Evolutionary conservation across 2,797 vertebrate genomes (phyloP), one percentile per base, ranked within the genome.

Genomic region (Serranus cabrilla): DNA sequence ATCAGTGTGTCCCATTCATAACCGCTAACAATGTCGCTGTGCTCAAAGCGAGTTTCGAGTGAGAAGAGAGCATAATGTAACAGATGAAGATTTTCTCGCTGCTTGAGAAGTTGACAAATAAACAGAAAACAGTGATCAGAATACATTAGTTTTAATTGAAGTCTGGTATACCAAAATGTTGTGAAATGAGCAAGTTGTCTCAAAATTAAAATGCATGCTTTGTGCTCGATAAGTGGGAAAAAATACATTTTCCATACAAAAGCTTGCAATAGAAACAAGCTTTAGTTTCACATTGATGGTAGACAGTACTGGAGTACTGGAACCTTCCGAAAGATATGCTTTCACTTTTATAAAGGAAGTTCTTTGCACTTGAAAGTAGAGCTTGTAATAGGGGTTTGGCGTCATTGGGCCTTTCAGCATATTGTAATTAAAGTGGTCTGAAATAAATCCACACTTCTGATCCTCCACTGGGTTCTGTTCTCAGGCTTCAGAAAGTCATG

Each of bases 81-180:
- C 55, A 72, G 74, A 72, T 55, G 52, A 77, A 71, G 61, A 73
- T 70, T 57, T 58, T 46, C 60, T 58, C 17, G 13, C 62, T 51
- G 55, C 23, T 62, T 27, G 68, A 82, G 68, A 69, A 67, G 62
- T 51, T 76, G 70, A 77, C 66, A 74, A 73, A 82, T 57, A 84
- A 82, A 75, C 66, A 75, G 61, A 76, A 76, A 80, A 81, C 58
- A 69, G 52, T 66, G 46, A 78, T 70, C 62, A 71, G 77, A 87
- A 73, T 60, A 60, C 52, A 70, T 78, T 75, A 54, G 60, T 45
- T 82, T 78, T 73, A 82, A 90, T 70, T 81, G 71, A 65, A 67
- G 52, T 74, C 39, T 55, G 46, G 58, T 65, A 45, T 11, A 14
- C 25, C 11, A 14, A 49, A 21, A 57, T 70, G 56, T 60, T 50